A percentile compares a stretch with the other conserved stretches of the same genome.
Evolutionary conservation across 2,888 invertebrate species (phyloP).

Genomic region (Perizoma flavofasciatum): DNA sequence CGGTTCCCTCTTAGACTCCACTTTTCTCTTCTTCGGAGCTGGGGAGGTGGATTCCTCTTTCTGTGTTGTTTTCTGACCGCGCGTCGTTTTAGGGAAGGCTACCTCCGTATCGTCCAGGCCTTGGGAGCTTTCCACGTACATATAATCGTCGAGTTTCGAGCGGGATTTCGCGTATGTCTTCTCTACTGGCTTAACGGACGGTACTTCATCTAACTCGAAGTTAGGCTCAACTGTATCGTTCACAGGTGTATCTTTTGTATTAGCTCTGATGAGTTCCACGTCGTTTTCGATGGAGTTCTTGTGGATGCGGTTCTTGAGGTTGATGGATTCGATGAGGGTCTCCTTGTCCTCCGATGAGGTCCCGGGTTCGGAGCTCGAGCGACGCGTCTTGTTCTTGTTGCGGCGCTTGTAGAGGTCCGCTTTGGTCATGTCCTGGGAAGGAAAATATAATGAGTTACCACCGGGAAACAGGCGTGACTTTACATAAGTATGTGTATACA

Average conservation of each 20-base stretch:
- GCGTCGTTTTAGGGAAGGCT: conserved; percentile 63
- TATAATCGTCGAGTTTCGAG: conserved; percentile 73
- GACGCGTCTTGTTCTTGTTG: conserved; percentile 69
- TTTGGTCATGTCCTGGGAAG: conserved; percentile 76
- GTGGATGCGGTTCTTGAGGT: conserved; percentile 65
- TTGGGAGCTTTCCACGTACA: conserved; percentile 72
- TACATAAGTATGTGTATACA: no score
- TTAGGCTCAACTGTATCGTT: conserved; percentile 54
- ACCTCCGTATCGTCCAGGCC: conserved; percentile 68
- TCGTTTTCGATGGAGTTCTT: conserved; percentile 74
- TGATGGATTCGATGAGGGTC: conserved; percentile 62
- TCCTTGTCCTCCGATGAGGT: conserved; percentile 53
- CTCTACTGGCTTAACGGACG: conserved; percentile 70
- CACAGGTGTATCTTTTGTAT: conserved; percentile 65
- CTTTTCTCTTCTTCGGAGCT: conserved; percentile 70
- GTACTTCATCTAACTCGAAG: conserved; percentile 63
- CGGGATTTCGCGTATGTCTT: conserved; percentile 72
- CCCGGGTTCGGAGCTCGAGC: conserved; percentile 59
- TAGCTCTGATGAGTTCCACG: conserved; percentile 70
- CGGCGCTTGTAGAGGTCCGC: conserved; percentile 77
- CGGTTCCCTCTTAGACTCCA: conserved; percentile 47
- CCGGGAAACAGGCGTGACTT: no score
- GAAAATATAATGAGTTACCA: conserved; percentile 5
- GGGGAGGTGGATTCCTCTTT: conserved; percentile 47
- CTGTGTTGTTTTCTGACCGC: conserved; percentile 53